These are phyloP conservation scores for Larimichthys polyactis DNA, from an alignment of 2,113 vertebrate genomes.

Conservation along the genomic window DNA sequence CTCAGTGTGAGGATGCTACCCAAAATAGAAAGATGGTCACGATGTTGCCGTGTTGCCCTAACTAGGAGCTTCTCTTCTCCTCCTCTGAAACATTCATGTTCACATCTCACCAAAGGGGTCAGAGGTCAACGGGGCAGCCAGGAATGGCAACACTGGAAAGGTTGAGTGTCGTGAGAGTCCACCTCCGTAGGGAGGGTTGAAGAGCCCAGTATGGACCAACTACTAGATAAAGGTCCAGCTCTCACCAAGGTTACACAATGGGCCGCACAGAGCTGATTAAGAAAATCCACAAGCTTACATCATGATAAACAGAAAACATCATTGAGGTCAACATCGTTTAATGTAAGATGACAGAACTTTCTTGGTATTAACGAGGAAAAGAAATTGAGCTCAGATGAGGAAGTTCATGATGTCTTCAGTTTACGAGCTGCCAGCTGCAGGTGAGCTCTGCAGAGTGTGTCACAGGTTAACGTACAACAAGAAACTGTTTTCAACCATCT, in stretches of 20 bases:
- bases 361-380: background rate
- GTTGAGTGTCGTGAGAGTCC: slow-evolving; percentile 11
- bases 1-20: background rate
- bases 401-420: background rate
- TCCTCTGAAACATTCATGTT: background rate
- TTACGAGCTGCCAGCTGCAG: no score
- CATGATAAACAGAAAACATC: background rate
- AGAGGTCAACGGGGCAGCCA: slow-evolving; percentile 37
- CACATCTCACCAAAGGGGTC: slow-evolving; percentile 12
- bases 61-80: slow-evolving; percentile 1
- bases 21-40: background rate
- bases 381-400: background rate
- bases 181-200: background rate
- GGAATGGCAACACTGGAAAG: background rate
- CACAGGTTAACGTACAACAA: background rate
- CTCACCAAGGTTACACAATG: background rate
- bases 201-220: background rate
- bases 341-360: background rate
- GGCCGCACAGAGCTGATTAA: background rate
- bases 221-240: background rate
- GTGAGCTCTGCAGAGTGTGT: background rate
- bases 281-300: background rate
- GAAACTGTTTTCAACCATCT: background rate
- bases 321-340: background rate
- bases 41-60: background rate